These are phyloP conservation scores for Arctocebus calabarensis DNA, from an alignment of 2,797 vertebrate genomes.

Conservation along the genomic window DNA sequence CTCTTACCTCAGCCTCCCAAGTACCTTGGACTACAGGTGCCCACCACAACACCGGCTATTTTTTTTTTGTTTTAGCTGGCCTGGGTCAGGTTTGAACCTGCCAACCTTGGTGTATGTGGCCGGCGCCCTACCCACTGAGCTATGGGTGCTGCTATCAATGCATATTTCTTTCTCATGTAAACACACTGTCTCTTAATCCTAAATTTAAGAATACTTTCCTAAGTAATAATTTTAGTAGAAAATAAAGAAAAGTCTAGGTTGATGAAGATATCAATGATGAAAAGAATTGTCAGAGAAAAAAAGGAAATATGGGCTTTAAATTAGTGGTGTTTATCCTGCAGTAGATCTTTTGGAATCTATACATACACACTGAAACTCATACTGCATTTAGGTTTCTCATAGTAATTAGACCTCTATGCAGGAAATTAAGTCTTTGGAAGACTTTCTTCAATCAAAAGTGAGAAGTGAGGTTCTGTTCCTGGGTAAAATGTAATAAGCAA, in stretches of 20 bases:
- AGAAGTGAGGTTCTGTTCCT: background rate
- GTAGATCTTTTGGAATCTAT: background rate
- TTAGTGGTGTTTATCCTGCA: background rate
- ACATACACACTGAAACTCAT: background rate
- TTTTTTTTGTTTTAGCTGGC: too few relatives aligned
- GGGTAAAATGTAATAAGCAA: background rate
- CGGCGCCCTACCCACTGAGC: too few relatives aligned
- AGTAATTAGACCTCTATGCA: background rate
- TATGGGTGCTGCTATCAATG: too few relatives aligned
- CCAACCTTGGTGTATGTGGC: too few relatives aligned
- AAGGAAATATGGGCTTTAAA: background rate
- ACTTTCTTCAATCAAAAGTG: background rate
- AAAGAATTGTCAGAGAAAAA: background rate
- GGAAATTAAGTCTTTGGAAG: background rate
- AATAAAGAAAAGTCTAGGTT: background rate
- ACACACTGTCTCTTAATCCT: background rate
- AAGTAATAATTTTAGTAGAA: background rate
- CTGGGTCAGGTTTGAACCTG: too few relatives aligned
- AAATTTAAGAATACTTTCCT: constrained; percentile 15
- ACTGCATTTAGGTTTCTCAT: background rate
- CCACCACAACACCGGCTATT: too few relatives aligned
- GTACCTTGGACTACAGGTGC: too few relatives aligned
- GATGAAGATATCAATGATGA: background rate
- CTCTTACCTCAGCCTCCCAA: too few relatives aligned
- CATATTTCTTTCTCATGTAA: background rate